Percentiles rank a stretch among this genome's conserved stretches.
Evolutionary conservation across 2,113 vertebrate genomes (phyloP).

Genomic region (Tenebrosternarchus preto): DNA sequence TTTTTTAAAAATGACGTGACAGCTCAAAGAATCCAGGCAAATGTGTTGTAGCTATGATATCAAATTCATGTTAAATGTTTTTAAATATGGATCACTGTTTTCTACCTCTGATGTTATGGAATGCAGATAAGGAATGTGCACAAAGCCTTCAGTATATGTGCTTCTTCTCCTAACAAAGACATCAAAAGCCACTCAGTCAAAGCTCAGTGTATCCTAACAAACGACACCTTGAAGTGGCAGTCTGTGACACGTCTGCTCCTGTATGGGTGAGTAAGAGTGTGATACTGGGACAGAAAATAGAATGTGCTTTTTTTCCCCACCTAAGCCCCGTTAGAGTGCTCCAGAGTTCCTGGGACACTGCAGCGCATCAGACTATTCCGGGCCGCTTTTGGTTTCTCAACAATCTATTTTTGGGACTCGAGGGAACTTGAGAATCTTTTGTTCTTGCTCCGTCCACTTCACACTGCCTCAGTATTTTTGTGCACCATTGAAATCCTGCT

Average conservation of each 20-base stretch:
- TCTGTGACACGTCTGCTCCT: constrained; percentile 16
- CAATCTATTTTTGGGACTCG: constrained; percentile 51
- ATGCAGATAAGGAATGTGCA: background rate
- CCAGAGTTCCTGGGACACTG: constrained; percentile 19
- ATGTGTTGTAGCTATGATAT: background rate
- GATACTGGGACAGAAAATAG: constrained; percentile 21
- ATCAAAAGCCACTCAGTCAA: constrained; percentile 31
- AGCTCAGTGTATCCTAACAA: constrained; percentile 31
- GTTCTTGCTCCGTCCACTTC: constrained; percentile 49
- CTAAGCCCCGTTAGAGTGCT: constrained; percentile 19
- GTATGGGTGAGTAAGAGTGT: constrained; percentile 27
- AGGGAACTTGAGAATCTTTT: constrained; percentile 54
- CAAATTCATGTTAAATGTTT: background rate
- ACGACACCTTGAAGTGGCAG: constrained; percentile 39
- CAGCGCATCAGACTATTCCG: constrained; percentile 33
- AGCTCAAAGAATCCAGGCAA: too few species aligned
- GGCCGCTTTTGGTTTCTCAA: constrained; percentile 29
- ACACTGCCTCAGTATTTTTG: constrained; percentile 48
- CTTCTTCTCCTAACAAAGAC: constrained; percentile 3
- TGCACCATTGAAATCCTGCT: constrained; percentile 36
- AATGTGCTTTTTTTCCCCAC: constrained; percentile 1
- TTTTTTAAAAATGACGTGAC: too few species aligned
- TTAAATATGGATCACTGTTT: background rate
- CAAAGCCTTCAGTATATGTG: background rate
- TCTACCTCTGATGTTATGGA: background rate